Conservation (phyloP, 1,140 invertebrate species). For the Drosophila parabipectinata region DNA sequence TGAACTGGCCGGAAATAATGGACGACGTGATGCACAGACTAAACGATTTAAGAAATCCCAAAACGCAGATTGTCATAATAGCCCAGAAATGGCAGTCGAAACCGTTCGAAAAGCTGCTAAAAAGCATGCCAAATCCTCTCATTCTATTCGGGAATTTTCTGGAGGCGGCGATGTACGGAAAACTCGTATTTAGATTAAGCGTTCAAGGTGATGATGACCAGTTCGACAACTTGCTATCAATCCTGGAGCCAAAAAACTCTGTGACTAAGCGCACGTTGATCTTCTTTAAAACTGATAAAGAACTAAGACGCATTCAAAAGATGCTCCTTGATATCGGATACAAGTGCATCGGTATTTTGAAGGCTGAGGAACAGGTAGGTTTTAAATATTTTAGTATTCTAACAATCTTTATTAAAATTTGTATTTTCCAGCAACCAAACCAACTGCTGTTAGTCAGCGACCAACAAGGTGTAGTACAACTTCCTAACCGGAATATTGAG, state of each 20-base stretch:
- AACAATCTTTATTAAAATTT: background rate
- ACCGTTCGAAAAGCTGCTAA: slow-evolving; percentile 19
- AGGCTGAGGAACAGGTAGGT: slow-evolving; percentile 15
- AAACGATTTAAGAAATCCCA: background rate
- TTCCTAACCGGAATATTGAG: slow-evolving; percentile 24
- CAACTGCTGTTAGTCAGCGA: slow-evolving; percentile 43
- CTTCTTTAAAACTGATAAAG: slow-evolving; percentile 30
- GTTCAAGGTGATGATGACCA: slow-evolving; percentile 19
- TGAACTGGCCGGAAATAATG: background rate
- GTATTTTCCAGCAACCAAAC: slow-evolving; percentile 17
- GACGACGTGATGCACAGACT: slow-evolving; percentile 13
- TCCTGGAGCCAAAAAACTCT: slow-evolving; percentile 4
- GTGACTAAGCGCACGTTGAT: slow-evolving; percentile 32
- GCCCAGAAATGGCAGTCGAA: slow-evolving; percentile 52
- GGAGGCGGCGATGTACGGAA: slow-evolving; percentile 57
- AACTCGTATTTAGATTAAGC: slow-evolving; percentile 20
- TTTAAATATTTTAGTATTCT: background rate
- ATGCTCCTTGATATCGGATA: slow-evolving; percentile 5
- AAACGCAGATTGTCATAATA: slow-evolving; percentile 35
- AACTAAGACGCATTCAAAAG: slow-evolving; percentile 4
- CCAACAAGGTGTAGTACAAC: background rate
- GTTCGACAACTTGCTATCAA: background rate
- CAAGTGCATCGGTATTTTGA: slow-evolving; percentile 21
- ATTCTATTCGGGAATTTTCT: slow-evolving; percentile 55
- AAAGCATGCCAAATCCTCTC: slow-evolving; percentile 14